phyloP scores from a whole-genome alignment of 2,113 vertebrate species.

The Gorsachius goisagi region DNA sequence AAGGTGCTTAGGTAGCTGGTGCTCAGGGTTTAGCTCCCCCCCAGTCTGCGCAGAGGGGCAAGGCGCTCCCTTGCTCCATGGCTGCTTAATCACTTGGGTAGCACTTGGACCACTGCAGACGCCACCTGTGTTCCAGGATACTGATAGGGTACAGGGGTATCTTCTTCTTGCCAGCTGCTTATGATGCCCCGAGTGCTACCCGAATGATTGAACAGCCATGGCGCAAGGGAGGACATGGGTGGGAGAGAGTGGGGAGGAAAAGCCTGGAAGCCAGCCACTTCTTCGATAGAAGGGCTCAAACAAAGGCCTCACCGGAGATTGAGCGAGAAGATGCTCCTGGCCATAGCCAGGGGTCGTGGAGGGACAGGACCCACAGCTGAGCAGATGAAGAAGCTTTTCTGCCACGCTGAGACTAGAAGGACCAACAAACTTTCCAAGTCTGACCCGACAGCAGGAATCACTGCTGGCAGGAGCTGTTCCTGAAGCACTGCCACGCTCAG shows the following conservation, averaged over 20 bases:
- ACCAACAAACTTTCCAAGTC: neutral
- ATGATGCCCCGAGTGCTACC: neutral
- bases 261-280: neutral
- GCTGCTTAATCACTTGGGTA: no score
- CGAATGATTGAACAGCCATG: neutral
- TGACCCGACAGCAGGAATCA: neutral
- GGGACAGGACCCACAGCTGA: neutral
- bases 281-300: neutral
- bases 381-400: neutral
- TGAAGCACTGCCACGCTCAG: neutral
- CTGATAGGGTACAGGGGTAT: no score
- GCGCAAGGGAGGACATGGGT: neutral
- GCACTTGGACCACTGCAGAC: fast-evolving
- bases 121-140: neutral
- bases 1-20: neutral
- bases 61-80: no score
- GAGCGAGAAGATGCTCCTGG: neutral
- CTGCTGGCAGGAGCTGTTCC: neutral
- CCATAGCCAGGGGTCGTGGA: neutral
- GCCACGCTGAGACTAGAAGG: neutral
- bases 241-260: neutral
- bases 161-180: neutral
- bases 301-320: neutral
- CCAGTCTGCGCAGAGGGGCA: neutral
- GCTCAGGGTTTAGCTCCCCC: neutral